Percentiles rank a stretch among this genome's conserved stretches.
Conservation (phyloP, 2,888 invertebrate genomes). For the Macaria notata region DNA sequence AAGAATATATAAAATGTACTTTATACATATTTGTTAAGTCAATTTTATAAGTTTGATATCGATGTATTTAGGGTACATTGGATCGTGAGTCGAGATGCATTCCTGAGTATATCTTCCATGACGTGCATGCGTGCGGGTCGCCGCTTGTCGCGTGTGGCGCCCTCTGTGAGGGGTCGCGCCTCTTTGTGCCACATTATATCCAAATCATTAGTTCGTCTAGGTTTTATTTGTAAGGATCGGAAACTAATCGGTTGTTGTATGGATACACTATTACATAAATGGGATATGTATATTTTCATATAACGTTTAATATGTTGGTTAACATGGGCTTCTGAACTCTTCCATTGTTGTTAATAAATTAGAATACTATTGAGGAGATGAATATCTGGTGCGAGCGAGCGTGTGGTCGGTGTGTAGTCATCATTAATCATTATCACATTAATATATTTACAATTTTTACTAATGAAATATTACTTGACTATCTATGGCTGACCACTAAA, state of each 20-base stretch:
- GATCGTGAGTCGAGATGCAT: constrained; percentile 64
- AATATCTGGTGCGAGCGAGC: constrained; percentile 43
- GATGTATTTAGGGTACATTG: constrained; percentile 44
- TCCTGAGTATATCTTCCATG: constrained; percentile 68
- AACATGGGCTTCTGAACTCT: constrained; percentile 70
- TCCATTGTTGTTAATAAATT: constrained; percentile 70
- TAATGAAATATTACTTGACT: constrained; percentile 31
- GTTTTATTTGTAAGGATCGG: constrained; percentile 29
- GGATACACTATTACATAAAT: constrained; percentile 31
- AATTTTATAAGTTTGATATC: constrained; percentile 69
- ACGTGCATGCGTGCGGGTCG: constrained; percentile 1
- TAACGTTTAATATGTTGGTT: constrained; percentile 47
- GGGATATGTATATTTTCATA: constrained; percentile 44
- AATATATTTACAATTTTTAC: constrained; percentile 53
- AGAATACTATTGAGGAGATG: constrained; percentile 25
- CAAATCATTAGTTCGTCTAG: constrained; percentile 31
- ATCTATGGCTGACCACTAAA: constrained; percentile 26
- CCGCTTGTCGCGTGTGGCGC: constrained; percentile 28
- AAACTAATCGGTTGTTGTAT: constrained; percentile 33
- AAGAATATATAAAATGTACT: constrained; percentile 47
- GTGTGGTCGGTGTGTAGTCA: constrained; percentile 30
- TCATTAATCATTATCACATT: constrained; percentile 39
- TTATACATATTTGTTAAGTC: constrained; percentile 61
- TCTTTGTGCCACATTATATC: constrained; percentile 40
- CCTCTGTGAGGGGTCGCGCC: constrained; percentile 52